Conservation (phyloP, 2,888 invertebrate genomes). For the Charanyca ferruginea region DNA sequence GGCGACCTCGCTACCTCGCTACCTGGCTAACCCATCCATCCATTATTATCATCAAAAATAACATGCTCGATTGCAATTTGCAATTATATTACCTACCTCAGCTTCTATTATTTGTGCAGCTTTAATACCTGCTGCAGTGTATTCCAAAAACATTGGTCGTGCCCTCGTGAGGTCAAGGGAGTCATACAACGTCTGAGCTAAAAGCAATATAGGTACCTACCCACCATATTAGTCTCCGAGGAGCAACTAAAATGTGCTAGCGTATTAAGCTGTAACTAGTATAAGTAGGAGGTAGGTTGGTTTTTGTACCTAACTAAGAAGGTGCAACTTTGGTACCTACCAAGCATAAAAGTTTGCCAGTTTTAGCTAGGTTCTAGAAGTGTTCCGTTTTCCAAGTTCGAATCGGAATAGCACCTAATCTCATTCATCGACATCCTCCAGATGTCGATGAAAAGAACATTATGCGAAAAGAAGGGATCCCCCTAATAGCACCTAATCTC, state of each 20-base stretch:
- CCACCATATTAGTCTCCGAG: neutral
- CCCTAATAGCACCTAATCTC: no score
- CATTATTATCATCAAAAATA: conserved; percentile 48
- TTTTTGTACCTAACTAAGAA: no score
- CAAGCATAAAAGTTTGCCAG: neutral
- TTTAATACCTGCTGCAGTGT: conserved; percentile 16
- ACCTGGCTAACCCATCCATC: conserved; percentile 14
- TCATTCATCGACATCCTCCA: neutral
- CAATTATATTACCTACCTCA: conserved; percentile 41
- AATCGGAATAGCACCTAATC: neutral
- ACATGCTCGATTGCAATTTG: conserved; percentile 32
- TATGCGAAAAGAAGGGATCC: no score
- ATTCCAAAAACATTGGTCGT: conserved; percentile 15
- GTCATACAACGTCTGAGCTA: conserved; percentile 7
- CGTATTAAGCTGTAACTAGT: no score
- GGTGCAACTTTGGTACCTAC: no score
- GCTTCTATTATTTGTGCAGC: conserved; percentile 30
- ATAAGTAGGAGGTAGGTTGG: neutral
- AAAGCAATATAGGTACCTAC: no score
- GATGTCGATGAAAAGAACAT: no score
- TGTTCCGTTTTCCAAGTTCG: neutral
- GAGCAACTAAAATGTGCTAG: neutral
- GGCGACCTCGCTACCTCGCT: no score
- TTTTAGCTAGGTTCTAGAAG: neutral
- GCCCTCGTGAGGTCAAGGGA: conserved; percentile 31